phyloP scores from a whole-genome alignment of 2,888 invertebrate species.

The Eristalis arbustorum region DNA sequence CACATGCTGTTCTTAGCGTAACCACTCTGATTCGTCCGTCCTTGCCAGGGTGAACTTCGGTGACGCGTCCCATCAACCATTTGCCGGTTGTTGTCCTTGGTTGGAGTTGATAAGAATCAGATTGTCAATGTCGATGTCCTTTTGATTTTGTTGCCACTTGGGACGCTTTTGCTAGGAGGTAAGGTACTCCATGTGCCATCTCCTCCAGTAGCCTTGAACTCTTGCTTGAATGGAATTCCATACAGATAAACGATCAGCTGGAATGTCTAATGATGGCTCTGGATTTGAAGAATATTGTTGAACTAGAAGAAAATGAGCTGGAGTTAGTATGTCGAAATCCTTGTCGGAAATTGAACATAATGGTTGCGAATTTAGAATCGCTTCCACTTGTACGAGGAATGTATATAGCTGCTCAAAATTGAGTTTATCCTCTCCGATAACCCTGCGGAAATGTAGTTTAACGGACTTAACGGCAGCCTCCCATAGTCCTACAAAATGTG shows the following conservation, averaged over 20 bases:
- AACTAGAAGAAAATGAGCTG: slow-evolving; percentile 9
- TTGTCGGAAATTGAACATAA: slow-evolving; percentile 9
- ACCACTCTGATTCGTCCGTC: too few species aligned
- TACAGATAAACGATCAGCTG: background rate
- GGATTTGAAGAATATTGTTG: background rate
- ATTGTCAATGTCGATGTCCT: background rate
- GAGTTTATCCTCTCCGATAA: background rate
- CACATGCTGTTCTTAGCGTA: too few species aligned
- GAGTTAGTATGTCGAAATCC: slow-evolving; percentile 29
- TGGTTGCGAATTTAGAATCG: slow-evolving; percentile 26
- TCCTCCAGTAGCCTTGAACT: slow-evolving; percentile 46
- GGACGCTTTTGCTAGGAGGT: slow-evolving; percentile 12
- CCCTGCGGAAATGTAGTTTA: slow-evolving; percentile 14
- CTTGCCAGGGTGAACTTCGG: too few species aligned
- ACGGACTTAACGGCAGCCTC: slow-evolving; percentile 46
- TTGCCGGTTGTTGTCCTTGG: too few species aligned
- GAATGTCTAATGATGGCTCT: background rate
- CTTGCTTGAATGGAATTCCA: slow-evolving; percentile 9
- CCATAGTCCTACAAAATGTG: slow-evolving; percentile 57
- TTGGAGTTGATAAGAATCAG: background rate
- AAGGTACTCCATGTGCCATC: slow-evolving; percentile 36
- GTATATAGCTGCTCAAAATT: slow-evolving; percentile 26
- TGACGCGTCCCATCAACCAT: too few species aligned
- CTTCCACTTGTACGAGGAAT: background rate
- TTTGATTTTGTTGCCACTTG: slow-evolving; percentile 33